phyloP scores from a whole-genome alignment of 2,113 vertebrate genomes.

The Machaerirhynchus nigripectus region DNA sequence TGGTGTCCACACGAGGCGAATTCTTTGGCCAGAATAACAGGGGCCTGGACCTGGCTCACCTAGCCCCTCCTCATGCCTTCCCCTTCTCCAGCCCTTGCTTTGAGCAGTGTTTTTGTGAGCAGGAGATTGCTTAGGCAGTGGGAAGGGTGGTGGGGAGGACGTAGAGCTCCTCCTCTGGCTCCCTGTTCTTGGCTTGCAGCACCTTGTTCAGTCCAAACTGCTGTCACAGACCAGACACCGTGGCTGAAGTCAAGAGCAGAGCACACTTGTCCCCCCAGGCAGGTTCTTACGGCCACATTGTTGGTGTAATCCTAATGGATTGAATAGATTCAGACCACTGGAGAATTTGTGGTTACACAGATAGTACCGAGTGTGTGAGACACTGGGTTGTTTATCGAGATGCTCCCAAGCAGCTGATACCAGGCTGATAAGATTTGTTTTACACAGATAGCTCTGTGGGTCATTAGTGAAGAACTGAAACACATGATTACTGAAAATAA shows the following conservation, averaged over 20 bases:
- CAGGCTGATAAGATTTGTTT: not conserved
- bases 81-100: not conserved
- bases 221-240: fast-evolving
- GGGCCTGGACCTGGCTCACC: fast-evolving
- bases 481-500: slow-evolving; percentile 20
- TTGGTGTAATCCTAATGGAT: not conserved
- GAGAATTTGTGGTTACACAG: not conserved
- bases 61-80: not conserved
- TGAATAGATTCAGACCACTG: too few species aligned
- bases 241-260: not conserved
- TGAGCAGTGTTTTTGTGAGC: not conserved
- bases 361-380: not conserved
- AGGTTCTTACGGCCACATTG: not conserved
- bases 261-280: too few species aligned
- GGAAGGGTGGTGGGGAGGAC: not conserved
- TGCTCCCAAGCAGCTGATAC: not conserved
- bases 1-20: not conserved
- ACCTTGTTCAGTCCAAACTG: not conserved
- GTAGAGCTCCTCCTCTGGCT: not conserved
- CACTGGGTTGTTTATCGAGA: not conserved
- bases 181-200: not conserved
- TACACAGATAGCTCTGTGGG: not conserved
- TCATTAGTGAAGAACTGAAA: not conserved
- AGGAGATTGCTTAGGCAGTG: not conserved
- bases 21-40: not conserved